phyloP scores from a whole-genome alignment of 2,888 invertebrate species.

The Geotrupes spiniger region DNA sequence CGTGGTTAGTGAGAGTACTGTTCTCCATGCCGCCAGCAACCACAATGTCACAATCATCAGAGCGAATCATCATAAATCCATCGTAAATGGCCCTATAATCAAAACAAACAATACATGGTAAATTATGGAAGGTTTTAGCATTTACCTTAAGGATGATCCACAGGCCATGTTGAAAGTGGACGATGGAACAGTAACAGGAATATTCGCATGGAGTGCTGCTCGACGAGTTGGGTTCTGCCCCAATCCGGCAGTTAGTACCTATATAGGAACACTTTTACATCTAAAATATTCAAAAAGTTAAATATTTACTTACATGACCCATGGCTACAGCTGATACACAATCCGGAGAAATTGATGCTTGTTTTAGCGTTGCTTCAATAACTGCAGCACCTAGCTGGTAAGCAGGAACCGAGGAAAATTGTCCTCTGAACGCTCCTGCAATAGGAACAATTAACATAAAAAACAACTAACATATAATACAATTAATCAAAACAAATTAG shows the following conservation, averaged over 20 bases:
- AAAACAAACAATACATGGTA: not conserved
- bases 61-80: constrained; percentile 65
- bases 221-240: constrained; percentile 83
- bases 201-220: constrained; percentile 68
- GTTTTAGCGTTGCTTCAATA: constrained; percentile 64
- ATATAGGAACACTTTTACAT: constrained; percentile 25
- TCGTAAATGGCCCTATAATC: constrained; percentile 58
- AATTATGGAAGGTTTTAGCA: no score
- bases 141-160: constrained; percentile 73
- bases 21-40: constrained; percentile 80
- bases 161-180: constrained; percentile 75
- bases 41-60: constrained; percentile 64
- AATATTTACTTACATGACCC: constrained; percentile 63
- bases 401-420: constrained; percentile 63
- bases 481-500: no score
- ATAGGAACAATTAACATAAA: no score
- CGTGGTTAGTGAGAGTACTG: constrained; percentile 75
- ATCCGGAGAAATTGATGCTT: constrained; percentile 55
- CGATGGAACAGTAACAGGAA: constrained; percentile 68
- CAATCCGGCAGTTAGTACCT: constrained; percentile 67
- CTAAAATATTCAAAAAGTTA: constrained; percentile 6
- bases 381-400: constrained; percentile 68
- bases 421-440: constrained; percentile 66
- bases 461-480: no score
- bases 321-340: constrained; percentile 77